Evolutionary conservation across 2,888 invertebrate genomes (phyloP), one percentile per base, ranked within the genome.

Genomic region (Bimastos eiseni): DNA sequence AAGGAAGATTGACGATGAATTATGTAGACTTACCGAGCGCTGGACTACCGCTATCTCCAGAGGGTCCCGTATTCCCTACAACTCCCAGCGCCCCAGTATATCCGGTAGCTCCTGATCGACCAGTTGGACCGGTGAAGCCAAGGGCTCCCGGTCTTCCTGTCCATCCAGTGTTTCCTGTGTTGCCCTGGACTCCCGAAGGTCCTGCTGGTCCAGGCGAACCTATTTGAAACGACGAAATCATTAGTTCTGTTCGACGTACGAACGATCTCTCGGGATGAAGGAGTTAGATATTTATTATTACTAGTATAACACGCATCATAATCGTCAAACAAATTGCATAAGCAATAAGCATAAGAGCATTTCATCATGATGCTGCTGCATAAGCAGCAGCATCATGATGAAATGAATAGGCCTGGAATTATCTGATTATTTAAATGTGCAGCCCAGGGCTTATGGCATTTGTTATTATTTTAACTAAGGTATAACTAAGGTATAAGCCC

Each of bases 11-110:
- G 30, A 30, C 37, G 55, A 55, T 34, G 0, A 90, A 21, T n/a
- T 13, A n/a, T n/a, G n/a, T n/a, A n/a, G n/a, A n/a, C 90, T 90
- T 70, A 91, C 91, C 91, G 34, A 91, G 55, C 41, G 91, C 92
- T 19, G 92, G 90, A 24, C 84, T n/a, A 38, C 92, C 92, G 15
- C 90, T 4, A n/a, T 55, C 37, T 13, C 92, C 92, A 34, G 88
- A 83, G 6, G 21, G 44, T 70, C 92, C 92, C 30, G 88, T 88
- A 19, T 13, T 83, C 36, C 92, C 92, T 36, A 49, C 91, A 5
- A 88, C n/a, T 15, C 92, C 92, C 19, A 89, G 90, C 38, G 5
- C 36, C 1, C 92, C 92, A 21, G 90, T 92, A 34, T 89, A 55
- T 11, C 92, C 92, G 38, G 91, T 89, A 30, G 49, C 44, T 33